Evolutionary conservation across 1,140 invertebrate genomes (phyloP).

Genomic region (Geopemphigus sp.): DNA sequence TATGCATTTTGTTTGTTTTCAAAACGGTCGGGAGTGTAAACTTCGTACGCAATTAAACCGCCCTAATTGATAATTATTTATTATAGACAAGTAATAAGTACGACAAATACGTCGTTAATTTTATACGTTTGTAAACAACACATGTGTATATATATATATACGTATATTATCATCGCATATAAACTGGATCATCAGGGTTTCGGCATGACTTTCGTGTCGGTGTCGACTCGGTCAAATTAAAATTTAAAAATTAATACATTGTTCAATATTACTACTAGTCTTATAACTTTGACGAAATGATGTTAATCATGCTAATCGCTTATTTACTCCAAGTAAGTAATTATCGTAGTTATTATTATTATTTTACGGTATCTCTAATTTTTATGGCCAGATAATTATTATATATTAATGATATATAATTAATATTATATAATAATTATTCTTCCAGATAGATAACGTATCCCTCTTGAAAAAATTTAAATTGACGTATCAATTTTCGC

Average conservation of each 20-base stretch:
- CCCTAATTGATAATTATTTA: background rate
- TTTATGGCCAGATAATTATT: too few species aligned
- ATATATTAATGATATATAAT: too few species aligned
- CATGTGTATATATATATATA: background rate
- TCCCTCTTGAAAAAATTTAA: too few species aligned
- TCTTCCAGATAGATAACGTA: too few species aligned
- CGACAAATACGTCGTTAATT: background rate
- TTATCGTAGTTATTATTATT: too few species aligned
- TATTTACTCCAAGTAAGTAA: background rate
- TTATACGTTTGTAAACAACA: background rate
- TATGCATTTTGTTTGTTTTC: background rate
- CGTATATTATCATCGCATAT: background rate
- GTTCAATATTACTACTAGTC: background rate
- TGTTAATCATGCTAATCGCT: too few species aligned
- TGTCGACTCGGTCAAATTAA: background rate
- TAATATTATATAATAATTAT: too few species aligned
- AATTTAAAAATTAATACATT: background rate
- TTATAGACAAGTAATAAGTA: too few species aligned
- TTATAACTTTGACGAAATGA: background rate
- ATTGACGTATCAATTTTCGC: too few species aligned
- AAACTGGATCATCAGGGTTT: background rate
- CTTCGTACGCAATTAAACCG: background rate
- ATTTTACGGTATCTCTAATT: too few species aligned
- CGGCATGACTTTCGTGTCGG: background rate
- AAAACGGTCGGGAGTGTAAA: background rate